Base-by-base conservation (phyloP, 2,888 invertebrate species). In the Allygus modestus region DNA sequence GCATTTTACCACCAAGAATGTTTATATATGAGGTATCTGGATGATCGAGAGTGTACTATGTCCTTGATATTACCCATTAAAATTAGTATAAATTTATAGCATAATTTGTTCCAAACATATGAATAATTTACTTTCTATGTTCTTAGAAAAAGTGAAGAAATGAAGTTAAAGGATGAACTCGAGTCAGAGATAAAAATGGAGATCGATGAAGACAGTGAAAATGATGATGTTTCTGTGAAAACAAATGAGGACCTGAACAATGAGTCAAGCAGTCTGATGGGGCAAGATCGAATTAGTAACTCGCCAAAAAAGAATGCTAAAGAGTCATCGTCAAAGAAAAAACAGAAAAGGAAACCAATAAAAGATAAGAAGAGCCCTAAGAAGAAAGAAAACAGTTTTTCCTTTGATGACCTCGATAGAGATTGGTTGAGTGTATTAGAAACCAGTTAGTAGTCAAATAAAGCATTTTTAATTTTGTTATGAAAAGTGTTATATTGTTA, bases 361-460 rank as follows among this genome's bases (percentile, higher is more conserved):
- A 79, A 58, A 20, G 79, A 54, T n/a, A 79, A 58, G 26, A 77
- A 51, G 7, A 77, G 26, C 28, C 12, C 26, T n/a, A 51, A 2
- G 20, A 46, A 58, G 28, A 54, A 79, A 20, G 77, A 28, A 51
- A 77, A 58, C 31, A 79, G 79, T 79, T 79, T 79, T 58, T 33
- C 79, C 9, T 26, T 79, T 54, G 79, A 79, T 79, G 79, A 79
- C 28, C 58, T 79, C 2, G 79, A 79, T 58, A 54, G n/a, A 33
- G 79, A 79, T 31, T 79, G 79, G 79, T 58, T 79, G 7, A 79
- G 79, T 79, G 58, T 51, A 23, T 46, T 79, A 79, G 58, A 79
- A 79, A 58, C 28, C 15, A 58, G 54, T 51, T 79, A 79, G 58
- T 9, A 33, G 26, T 71, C 37, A 71, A 71, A n/a, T n/a, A 71